Base-by-base conservation (phyloP, 2,797 vertebrate genomes). In the Pseudopleuronectes americanus region DNA sequence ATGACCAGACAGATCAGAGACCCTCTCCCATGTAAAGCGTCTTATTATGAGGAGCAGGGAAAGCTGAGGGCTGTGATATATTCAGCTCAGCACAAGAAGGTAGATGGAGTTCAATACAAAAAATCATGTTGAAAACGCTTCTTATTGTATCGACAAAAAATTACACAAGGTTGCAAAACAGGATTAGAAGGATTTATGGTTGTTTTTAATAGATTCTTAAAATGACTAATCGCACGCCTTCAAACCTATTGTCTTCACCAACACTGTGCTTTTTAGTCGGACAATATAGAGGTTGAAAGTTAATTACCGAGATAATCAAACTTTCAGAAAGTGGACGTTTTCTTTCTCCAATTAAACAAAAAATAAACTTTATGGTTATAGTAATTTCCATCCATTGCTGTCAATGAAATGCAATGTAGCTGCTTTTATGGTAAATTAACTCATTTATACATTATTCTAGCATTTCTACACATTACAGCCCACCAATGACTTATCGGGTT, bases 1-100 rank as follows among this genome's bases (percentile, higher is more conserved):
- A 48, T 23, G 86, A 74, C 17, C 64, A 66, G 78, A 43, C 78
- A 79, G 55, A 49, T 79, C 70, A 38, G 47, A 81, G 74, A 76
- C 76, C 76, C 61, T 65, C 65, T 51, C 57, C 38, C 41, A 10
- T 64, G 65, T 53, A 56, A 81, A 71, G 59, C 49, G 21, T 77
- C 57, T 85, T 68, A 71, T 73, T 49, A 74, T 19, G 22, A 60
- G 67, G 55, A 57, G 23, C 8, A 14, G 14, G 4, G 23, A 57
- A 33, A 28, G 66, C 63, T 55, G 26, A 13, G 38, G 10, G 38
- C 12, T 43, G 41, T 6, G 10, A 17, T 43, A 43, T 43, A 13
- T 43, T 43, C 10, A 12, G 3, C 4, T 41, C 1, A 41, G 38
- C 38, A 41, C 38, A 16, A 41, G 14, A 17, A 33, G 33, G 26